phyloP scores from a whole-genome alignment of 2,113 vertebrate genomes.

The Nannospalax galili region DNA sequence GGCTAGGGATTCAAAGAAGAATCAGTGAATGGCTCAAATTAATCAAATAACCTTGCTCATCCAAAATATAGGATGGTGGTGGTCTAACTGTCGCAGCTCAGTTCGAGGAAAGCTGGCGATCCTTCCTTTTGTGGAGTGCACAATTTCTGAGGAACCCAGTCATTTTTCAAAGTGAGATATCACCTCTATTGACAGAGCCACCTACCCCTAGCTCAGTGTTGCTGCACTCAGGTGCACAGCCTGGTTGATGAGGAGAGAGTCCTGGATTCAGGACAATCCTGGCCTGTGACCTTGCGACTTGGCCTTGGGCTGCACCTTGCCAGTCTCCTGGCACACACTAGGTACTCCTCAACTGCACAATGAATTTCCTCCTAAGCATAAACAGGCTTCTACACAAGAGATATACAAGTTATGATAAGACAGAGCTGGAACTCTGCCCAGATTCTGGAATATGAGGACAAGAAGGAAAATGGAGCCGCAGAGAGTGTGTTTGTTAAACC shows the following conservation, averaged over 20 bases:
- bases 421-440: background rate
- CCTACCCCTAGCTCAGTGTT: background rate
- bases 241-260: rapidly evolving
- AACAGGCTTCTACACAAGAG: background rate
- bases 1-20: background rate
- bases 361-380: no score
- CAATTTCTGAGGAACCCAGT: constrained; percentile 6
- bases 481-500: background rate
- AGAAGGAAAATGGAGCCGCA: rapidly evolving
- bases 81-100: background rate
- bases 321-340: background rate
- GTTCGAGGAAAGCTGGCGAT: background rate
- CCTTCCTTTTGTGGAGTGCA: background rate
- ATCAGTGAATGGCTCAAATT: constrained; percentile 45
- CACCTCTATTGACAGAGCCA: background rate
- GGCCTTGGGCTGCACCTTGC: background rate
- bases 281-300: background rate
- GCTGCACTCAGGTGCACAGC: background rate
- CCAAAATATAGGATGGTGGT: background rate
- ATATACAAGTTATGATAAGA: background rate
- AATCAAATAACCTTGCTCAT: background rate
- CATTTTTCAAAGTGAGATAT: background rate
- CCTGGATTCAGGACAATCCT: no score
- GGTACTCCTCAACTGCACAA: background rate
- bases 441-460: background rate